These are phyloP conservation scores for Agrotis clavis DNA, from an alignment of 2,888 invertebrate genomes.

Conservation along the genomic window DNA sequence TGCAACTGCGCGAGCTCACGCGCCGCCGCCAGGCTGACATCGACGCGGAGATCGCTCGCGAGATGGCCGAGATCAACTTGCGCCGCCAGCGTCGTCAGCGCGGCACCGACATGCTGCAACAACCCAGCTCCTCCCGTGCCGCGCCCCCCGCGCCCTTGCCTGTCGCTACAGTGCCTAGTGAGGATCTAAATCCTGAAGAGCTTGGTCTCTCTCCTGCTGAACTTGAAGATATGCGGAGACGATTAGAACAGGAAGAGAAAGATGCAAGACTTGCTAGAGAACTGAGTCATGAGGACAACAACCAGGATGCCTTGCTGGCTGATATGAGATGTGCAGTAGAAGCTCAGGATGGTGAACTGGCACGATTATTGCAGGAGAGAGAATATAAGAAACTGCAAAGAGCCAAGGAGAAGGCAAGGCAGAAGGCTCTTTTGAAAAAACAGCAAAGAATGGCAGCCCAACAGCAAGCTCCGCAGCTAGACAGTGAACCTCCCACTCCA, in stretches of 20 bases:
- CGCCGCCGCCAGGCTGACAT: slow-evolving; percentile 86
- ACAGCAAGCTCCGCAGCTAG: slow-evolving; percentile 60
- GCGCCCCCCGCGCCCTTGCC: slow-evolving; percentile 68
- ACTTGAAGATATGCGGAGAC: slow-evolving; percentile 82
- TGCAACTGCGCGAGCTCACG: slow-evolving; percentile 79
- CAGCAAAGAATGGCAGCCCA: slow-evolving; percentile 82
- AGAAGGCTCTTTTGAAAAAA: slow-evolving; percentile 87
- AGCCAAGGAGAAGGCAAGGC: slow-evolving; percentile 87
- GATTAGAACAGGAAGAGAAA: slow-evolving; percentile 86
- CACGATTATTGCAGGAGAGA: slow-evolving; percentile 85
- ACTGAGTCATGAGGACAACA: slow-evolving; percentile 82
- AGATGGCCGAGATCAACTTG: slow-evolving; percentile 88
- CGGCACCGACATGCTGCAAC: slow-evolving; percentile 74
- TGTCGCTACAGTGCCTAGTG: slow-evolving; percentile 48
- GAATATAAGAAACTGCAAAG: slow-evolving; percentile 88
- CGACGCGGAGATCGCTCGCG: slow-evolving; percentile 87
- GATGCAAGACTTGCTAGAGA: slow-evolving; percentile 85
- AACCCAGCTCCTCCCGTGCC: slow-evolving; percentile 82
- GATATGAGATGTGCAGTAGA: slow-evolving; percentile 89
- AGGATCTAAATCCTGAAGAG: slow-evolving; percentile 80
- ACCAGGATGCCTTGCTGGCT: slow-evolving; percentile 81
- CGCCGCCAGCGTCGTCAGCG: slow-evolving; percentile 82
- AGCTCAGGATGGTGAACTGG: slow-evolving; percentile 88
- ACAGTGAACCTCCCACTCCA: slow-evolving; percentile 63
- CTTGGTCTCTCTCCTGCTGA: slow-evolving; percentile 84